These are phyloP conservation scores for Picathartes gymnocephalus DNA, from an alignment of 2,113 vertebrate species.

Conservation along the genomic window DNA sequence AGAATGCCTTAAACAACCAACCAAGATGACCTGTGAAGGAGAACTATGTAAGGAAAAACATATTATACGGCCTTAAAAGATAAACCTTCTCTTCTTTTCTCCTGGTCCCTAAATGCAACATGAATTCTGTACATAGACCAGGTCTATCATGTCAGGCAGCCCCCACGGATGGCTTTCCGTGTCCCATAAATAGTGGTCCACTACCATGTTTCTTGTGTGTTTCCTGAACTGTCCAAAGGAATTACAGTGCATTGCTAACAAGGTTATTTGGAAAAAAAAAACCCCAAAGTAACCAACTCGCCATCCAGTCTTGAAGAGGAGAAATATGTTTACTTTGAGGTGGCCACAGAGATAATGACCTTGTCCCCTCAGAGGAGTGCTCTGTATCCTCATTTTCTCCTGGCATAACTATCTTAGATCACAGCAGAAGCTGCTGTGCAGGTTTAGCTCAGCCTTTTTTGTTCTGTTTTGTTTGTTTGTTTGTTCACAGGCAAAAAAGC, in stretches of 20 bases:
- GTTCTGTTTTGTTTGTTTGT: not conserved
- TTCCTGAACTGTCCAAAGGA: conserved; percentile 27
- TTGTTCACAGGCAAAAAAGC: not conserved
- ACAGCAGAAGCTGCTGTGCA: not conserved
- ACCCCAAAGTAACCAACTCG: not conserved
- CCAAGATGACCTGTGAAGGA: not conserved
- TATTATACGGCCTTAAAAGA: not conserved
- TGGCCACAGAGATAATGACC: not conserved
- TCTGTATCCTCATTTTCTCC: not conserved
- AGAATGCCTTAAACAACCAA: conserved; percentile 2
- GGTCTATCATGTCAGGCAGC: not conserved
- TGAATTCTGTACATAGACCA: not conserved
- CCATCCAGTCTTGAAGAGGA: not conserved
- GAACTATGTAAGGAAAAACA: not conserved
- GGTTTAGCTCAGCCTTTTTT: not conserved
- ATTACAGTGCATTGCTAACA: not conserved
- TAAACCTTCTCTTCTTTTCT: not conserved
- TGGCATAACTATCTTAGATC: not conserved
- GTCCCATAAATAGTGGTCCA: conserved; percentile 41
- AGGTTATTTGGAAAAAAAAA: not conserved
- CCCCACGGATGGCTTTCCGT: not conserved
- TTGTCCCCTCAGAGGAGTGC: not conserved
- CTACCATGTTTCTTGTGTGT: not conserved
- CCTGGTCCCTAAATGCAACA: conserved; percentile 9
- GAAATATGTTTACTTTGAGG: not conserved